These are phyloP conservation scores for Agapornis canus DNA, from an alignment of 2,797 vertebrate species.

Conservation along the genomic window DNA sequence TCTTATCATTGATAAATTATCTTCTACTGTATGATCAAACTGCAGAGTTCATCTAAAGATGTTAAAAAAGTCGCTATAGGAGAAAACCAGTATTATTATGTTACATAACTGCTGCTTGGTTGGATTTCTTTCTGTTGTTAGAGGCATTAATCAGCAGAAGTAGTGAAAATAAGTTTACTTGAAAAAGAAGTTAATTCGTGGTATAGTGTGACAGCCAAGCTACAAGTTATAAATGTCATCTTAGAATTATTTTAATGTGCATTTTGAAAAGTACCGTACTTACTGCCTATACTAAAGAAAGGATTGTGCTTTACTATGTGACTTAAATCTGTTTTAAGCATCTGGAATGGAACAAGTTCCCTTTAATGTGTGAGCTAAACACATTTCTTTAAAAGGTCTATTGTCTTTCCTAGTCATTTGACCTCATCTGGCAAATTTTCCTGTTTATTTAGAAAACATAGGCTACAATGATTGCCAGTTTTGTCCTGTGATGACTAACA, in stretches of 20 bases:
- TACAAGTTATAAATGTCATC: neutral
- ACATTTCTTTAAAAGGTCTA: constrained; percentile 19
- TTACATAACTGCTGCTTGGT: neutral
- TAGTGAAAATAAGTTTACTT: neutral
- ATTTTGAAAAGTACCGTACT: neutral
- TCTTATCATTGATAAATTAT: neutral
- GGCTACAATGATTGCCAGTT: neutral
- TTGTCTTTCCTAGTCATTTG: constrained; percentile 50
- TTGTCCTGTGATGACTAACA: constrained; percentile 30
- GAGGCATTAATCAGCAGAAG: neutral
- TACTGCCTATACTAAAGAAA: neutral
- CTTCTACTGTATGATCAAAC: neutral
- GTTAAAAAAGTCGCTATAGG: neutral
- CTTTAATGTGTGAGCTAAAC: constrained; percentile 5
- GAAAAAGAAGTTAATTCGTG: neutral
- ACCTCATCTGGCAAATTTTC: constrained; percentile 40
- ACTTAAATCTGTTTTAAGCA: neutral
- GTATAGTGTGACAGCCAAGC: neutral
- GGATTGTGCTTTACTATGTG: neutral
- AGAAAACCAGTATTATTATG: neutral
- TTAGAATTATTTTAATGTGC: neutral
- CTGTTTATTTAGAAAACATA: constrained; percentile 54
- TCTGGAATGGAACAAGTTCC: neutral
- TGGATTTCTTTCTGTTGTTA: accelerated
- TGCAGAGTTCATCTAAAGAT: neutral